phyloP scores from a whole-genome alignment of 1,140 invertebrate genomes.

The Leptopilina clavipes region DNA sequence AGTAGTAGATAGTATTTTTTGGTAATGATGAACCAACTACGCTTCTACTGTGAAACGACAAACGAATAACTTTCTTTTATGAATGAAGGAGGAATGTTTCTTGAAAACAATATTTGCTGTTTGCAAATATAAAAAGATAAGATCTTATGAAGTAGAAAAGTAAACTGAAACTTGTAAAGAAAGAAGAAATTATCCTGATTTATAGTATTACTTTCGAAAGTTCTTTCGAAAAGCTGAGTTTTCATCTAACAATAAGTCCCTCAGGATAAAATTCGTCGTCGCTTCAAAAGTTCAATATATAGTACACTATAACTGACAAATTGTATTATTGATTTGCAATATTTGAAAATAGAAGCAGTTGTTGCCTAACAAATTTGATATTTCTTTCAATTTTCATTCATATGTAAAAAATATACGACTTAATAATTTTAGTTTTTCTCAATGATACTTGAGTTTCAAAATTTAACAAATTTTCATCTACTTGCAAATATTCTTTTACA shows the following conservation, averaged over 20 bases:
- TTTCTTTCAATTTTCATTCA: conserved; percentile 14
- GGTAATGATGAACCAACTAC: too few relatives aligned
- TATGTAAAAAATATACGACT: background rate
- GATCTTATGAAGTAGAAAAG: conserved; percentile 1
- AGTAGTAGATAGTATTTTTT: too few relatives aligned
- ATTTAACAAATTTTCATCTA: background rate
- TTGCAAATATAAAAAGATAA: background rate
- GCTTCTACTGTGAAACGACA: background rate
- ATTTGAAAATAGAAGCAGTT: conserved; percentile 3
- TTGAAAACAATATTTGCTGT: conserved; percentile 9
- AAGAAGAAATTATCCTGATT: conserved; percentile 20
- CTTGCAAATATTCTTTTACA: background rate
- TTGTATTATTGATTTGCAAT: conserved; percentile 8
- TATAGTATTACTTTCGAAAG: conserved; percentile 6
- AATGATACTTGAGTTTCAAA: too few relatives aligned
- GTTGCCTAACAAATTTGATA: background rate
- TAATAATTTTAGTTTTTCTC: background rate
- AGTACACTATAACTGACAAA: background rate
- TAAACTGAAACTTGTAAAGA: conserved; percentile 13
- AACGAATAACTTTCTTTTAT: background rate
- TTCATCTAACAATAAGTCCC: background rate
- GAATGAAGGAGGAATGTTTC: background rate
- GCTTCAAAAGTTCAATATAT: background rate
- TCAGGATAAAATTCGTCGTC: conserved; percentile 4
- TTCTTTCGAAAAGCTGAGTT: conserved; percentile 5